A percentile compares a stretch with the other conserved stretches of the same genome.
Evolutionary conservation across 2,113 vertebrate genomes (phyloP).

Genomic region (Morone saxatilis): DNA sequence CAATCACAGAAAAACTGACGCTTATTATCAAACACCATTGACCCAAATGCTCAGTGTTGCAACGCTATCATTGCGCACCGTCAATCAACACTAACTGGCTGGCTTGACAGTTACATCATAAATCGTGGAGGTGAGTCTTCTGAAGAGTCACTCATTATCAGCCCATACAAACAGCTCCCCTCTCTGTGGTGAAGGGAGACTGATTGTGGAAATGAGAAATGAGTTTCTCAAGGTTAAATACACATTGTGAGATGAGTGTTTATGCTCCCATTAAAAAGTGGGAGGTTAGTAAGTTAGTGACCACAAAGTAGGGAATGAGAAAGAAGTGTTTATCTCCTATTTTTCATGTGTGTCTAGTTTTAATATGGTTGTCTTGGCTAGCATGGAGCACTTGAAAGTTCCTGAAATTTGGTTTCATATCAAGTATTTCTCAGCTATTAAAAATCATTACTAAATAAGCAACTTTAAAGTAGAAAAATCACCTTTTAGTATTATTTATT

Average conservation of each 20-base stretch:
- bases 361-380: not conserved
- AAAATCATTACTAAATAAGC: not conserved
- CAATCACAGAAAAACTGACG: not conserved
- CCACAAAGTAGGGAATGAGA: not conserved
- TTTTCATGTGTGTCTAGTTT: not conserved
- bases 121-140: conserved; percentile 54
- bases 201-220: conserved; percentile 70
- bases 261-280: conserved; percentile 26
- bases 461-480: not conserved
- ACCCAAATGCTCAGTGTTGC: conserved; percentile 48
- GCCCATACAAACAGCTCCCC: conserved; percentile 49
- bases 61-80: conserved; percentile 22
- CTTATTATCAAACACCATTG: conserved; percentile 21
- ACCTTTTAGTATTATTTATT: not conserved
- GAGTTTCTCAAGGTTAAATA: conserved; percentile 68
- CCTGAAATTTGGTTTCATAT: not conserved
- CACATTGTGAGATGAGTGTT: conserved; percentile 33
- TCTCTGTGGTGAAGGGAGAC: conserved; percentile 42
- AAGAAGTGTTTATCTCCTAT: not conserved
- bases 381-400: not conserved
- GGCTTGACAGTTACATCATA: conserved; percentile 58
- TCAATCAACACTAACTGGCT: conserved; percentile 69
- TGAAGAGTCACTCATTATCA: conserved; percentile 67
- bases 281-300: conserved; percentile 19
- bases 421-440: not conserved